phyloP scores from a whole-genome alignment of 2,113 vertebrate genomes.

The Cheirogaleus medius region DNA sequence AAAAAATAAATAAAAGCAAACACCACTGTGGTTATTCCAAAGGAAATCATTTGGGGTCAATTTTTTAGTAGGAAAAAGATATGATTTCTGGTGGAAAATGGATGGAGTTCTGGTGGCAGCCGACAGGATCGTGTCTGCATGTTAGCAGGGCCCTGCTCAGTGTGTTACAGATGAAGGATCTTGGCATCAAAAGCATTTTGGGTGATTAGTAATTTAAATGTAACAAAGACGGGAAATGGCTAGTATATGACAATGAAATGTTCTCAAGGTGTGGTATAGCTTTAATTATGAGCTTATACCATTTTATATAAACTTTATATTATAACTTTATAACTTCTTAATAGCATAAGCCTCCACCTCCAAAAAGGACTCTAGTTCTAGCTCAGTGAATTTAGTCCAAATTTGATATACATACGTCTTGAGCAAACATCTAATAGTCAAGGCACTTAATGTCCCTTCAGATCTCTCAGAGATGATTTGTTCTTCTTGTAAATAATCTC shows the following conservation, averaged over 20 bases:
- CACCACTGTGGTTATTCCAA: not conserved
- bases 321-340: not conserved
- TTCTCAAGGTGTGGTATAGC: not conserved
- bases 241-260: not conserved
- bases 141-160: not conserved
- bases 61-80: conserved; percentile 19
- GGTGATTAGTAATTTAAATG: not conserved
- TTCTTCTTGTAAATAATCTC: not conserved
- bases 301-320: not conserved
- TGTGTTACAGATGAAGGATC: not conserved
- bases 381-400: not conserved
- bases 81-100: not conserved
- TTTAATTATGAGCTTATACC: not conserved
- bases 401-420: not conserved
- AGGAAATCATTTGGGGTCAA: not conserved
- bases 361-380: not conserved
- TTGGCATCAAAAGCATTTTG: not conserved
- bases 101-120: not conserved
- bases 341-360: not conserved
- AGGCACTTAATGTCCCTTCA: not conserved
- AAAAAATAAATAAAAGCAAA: not conserved
- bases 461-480: not conserved
- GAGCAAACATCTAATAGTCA: not conserved
- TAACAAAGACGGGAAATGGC: not conserved
- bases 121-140: not conserved